These are phyloP conservation scores for Naja naja DNA, from an alignment of 2,113 vertebrate species.

Conservation along the genomic window DNA sequence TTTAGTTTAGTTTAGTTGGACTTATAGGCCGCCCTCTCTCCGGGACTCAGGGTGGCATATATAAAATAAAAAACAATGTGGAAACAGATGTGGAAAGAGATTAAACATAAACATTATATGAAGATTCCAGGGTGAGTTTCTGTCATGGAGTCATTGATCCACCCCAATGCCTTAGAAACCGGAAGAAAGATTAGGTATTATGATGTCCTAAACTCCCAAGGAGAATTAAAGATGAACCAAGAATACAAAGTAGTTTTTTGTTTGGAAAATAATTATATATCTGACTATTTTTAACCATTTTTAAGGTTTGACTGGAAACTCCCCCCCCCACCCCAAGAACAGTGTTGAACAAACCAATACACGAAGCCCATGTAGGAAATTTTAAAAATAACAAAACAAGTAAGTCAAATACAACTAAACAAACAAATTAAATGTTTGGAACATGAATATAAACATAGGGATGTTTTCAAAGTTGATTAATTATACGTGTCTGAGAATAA, in stretches of 20 bases:
- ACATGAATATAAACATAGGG: neutral
- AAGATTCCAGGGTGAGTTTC: too few species aligned
- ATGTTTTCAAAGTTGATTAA: neutral
- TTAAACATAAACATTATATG: too few species aligned
- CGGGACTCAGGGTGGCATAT: too few species aligned
- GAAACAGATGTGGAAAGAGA: too few species aligned
- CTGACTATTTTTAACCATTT: neutral
- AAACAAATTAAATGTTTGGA: neutral
- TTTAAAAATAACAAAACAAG: neutral
- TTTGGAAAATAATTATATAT: neutral
- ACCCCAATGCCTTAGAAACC: too few species aligned
- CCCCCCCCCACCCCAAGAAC: neutral
- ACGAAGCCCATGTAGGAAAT: neutral
- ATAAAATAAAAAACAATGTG: too few species aligned
- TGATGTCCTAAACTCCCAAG: too few species aligned
- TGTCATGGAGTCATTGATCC: too few species aligned
- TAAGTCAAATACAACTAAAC: constrained; percentile 9
- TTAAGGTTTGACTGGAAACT: neutral
- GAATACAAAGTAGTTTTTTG: neutral
- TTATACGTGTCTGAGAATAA: neutral
- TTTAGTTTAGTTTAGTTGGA: too few species aligned
- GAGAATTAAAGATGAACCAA: too few species aligned
- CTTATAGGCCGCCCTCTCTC: too few species aligned
- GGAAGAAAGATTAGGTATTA: too few species aligned
- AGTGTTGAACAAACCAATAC: constrained; percentile 2